Conservation (phyloP, 2,797 vertebrate genomes). For the Leptodactylus fallax region DNA sequence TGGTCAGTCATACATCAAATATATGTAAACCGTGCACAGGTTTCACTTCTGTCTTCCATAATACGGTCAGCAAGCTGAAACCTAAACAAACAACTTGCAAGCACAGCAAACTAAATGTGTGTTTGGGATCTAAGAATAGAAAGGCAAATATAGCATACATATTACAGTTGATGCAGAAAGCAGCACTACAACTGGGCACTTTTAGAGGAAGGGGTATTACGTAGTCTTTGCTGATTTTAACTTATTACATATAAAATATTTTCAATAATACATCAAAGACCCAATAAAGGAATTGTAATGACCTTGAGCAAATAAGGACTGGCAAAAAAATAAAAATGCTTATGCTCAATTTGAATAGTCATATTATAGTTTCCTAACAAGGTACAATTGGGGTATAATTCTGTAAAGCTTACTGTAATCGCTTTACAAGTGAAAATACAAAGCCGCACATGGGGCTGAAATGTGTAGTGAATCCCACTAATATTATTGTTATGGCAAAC, state of each 20-base stretch:
- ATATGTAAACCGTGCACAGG: slow-evolving; percentile 5
- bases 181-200: background rate
- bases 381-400: background rate
- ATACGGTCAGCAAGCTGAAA: slow-evolving; percentile 27
- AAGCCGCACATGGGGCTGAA: slow-evolving; percentile 1
- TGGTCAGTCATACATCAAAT: background rate
- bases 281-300: background rate
- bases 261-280: too few species aligned
- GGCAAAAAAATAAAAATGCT: too few species aligned
- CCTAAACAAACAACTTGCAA: slow-evolving; percentile 43
- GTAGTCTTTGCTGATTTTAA: background rate
- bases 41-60: slow-evolving; percentile 20
- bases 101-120: slow-evolving; percentile 39
- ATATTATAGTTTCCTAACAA: slow-evolving; percentile 10
- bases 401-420: slow-evolving; percentile 35
- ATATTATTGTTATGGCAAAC: background rate
- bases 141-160: slow-evolving; percentile 27
- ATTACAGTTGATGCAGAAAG: slow-evolving; percentile 15
- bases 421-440: slow-evolving; percentile 30
- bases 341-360: background rate
- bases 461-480: background rate
- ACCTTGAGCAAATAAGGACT: background rate
- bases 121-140: slow-evolving; percentile 38
- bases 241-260: too few species aligned
- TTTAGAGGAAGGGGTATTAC: background rate